These are phyloP conservation scores for Lutraria rhynchaena DNA, from an alignment of 1,140 invertebrate species.

Conservation along the genomic window DNA sequence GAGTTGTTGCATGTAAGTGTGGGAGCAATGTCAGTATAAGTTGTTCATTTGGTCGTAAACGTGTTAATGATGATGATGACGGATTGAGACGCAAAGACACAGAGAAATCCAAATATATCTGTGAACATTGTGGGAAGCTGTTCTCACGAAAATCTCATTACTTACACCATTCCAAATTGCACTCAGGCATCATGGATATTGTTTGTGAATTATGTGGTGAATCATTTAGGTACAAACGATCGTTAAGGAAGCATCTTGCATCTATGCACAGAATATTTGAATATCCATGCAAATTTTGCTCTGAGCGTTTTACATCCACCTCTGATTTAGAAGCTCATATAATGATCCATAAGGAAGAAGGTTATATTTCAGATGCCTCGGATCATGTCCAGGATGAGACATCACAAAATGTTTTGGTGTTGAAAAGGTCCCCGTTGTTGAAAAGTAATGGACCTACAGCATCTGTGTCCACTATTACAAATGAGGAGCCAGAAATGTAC, in stretches of 20 bases:
- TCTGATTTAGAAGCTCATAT: background rate
- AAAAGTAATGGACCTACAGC: too few relatives aligned
- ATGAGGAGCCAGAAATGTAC: too few relatives aligned
- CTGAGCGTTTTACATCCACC: background rate
- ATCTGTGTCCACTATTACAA: too few relatives aligned
- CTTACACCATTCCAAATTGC: slow-evolving; percentile 10
- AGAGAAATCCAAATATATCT: background rate
- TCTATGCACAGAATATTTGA: slow-evolving; percentile 2
- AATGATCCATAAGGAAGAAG: too few relatives aligned
- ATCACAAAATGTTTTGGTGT: too few relatives aligned
- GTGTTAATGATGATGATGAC: background rate
- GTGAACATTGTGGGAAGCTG: background rate
- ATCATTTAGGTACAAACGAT: background rate
- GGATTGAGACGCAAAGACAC: background rate
- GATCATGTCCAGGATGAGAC: too few relatives aligned
- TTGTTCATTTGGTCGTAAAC: background rate
- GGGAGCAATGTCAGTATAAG: background rate
- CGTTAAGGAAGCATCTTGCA: background rate
- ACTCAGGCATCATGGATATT: background rate
- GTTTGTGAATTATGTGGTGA: slow-evolving; percentile 1
- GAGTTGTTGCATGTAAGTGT: background rate
- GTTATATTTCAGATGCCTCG: too few relatives aligned
- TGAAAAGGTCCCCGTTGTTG: too few relatives aligned
- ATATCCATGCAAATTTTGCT: background rate
- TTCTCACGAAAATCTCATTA: background rate